Evolutionary conservation across 1,140 invertebrate species (phyloP).

Genomic region (Drosophila willistoni): DNA sequence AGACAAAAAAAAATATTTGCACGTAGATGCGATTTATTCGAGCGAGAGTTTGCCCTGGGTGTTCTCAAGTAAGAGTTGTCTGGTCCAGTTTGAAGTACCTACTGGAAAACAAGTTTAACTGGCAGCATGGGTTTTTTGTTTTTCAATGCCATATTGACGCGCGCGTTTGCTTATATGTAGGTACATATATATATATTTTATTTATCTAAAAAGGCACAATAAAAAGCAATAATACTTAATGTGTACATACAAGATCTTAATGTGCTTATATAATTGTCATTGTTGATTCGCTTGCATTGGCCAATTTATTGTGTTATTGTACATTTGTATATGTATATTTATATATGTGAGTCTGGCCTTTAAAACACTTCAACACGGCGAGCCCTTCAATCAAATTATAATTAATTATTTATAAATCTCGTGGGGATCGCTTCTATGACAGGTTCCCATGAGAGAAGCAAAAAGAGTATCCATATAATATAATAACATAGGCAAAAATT

Average conservation of each 20-base stretch:
- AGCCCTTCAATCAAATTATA: constrained; percentile 18
- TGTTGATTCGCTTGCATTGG: not conserved
- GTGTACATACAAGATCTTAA: constrained; percentile 25
- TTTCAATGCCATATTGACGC: not conserved
- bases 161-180: not conserved
- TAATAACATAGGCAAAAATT: too few species aligned
- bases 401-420: not conserved
- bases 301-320: too few species aligned
- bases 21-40: constrained; percentile 34
- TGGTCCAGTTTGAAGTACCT: constrained; percentile 1
- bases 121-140: constrained; percentile 50
- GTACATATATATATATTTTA: constrained; percentile 15
- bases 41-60: constrained; percentile 16
- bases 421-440: not conserved
- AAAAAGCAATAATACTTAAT: constrained; percentile 2
- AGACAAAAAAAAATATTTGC: constrained; percentile 27
- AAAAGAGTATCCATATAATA: too few species aligned
- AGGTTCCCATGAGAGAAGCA: constrained; percentile 3
- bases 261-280: constrained; percentile 5
- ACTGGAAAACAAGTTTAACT: constrained; percentile 60
- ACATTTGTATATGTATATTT: too few species aligned
- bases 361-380: not conserved
- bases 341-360: not conserved
- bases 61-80: constrained; percentile 7
- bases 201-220: constrained; percentile 29